A percentile compares a stretch with the other conserved stretches of the same genome.
Conservation (phyloP, 2,113 vertebrate species). For the Nyctibius bracteatus region DNA sequence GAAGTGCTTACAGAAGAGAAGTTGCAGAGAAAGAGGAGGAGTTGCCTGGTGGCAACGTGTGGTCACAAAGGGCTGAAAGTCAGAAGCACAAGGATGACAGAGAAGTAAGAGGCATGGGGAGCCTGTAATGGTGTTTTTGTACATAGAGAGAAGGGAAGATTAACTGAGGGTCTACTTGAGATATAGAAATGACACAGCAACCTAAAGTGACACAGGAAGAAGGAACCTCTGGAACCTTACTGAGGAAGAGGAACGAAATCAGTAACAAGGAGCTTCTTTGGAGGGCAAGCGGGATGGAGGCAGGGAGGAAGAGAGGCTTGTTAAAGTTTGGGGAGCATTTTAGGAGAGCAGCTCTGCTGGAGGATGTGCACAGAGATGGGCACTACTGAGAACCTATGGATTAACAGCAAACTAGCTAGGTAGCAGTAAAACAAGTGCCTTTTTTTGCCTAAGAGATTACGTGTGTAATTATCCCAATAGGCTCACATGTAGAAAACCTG, state of each 20-base stretch:
- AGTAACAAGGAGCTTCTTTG: background rate
- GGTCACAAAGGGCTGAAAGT: background rate
- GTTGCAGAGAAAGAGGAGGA: background rate
- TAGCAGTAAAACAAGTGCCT: background rate
- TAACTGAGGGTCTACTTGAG: background rate
- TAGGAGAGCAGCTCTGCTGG: background rate
- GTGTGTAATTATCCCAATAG: background rate
- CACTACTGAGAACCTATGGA: background rate
- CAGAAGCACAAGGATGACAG: background rate
- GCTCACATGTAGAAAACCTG: background rate
- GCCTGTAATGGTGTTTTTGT: background rate
- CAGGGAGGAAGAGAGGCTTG: background rate
- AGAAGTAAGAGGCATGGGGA: background rate
- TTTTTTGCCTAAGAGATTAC: background rate
- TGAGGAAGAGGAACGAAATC: background rate
- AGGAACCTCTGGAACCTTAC: background rate
- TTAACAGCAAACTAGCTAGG: background rate
- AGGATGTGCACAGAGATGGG: background rate
- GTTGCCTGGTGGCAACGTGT: background rate
- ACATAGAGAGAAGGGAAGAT: background rate
- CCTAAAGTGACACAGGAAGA: background rate
- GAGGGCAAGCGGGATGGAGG: background rate
- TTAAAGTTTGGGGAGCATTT: background rate
- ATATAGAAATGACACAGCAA: background rate
- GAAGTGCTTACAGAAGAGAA: background rate